Evolutionary conservation across 2,113 vertebrate species (phyloP).

Genomic region (Cavia aperea): DNA sequence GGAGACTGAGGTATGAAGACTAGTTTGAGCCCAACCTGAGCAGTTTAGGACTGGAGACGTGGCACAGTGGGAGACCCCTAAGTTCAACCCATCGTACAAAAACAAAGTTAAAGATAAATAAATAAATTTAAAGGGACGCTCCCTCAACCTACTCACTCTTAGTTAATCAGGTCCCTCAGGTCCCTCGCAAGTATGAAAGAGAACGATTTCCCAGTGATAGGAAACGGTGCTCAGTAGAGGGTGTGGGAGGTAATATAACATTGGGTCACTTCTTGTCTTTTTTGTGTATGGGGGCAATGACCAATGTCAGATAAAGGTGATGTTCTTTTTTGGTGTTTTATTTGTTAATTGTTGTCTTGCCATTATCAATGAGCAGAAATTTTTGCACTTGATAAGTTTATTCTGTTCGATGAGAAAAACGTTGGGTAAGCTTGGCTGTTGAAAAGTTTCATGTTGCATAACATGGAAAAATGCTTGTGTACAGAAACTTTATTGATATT

Average conservation of each 20-base stretch:
- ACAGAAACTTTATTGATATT: neutral
- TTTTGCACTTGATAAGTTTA: neutral
- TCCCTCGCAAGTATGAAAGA: neutral
- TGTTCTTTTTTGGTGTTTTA: neutral
- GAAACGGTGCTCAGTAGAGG: neutral
- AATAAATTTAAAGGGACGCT: neutral
- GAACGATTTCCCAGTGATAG: neutral
- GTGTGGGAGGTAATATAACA: neutral
- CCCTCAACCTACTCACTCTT: neutral
- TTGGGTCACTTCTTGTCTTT: neutral
- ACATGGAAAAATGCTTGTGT: neutral
- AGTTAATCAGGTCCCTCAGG: neutral
- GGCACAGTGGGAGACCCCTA: neutral
- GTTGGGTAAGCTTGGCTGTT: slow-evolving; percentile 3
- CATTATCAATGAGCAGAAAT: neutral
- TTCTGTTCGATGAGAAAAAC: neutral
- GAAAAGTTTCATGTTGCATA: slow-evolving; percentile 8
- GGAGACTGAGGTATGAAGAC: neutral
- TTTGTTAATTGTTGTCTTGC: neutral
- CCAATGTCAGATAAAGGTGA: neutral
- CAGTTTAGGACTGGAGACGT: neutral
- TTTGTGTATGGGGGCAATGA: neutral
- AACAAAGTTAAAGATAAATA: neutral
- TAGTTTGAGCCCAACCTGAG: neutral
- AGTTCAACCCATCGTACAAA: neutral